A percentile compares a stretch with the other conserved stretches of the same genome.
Conservation (phyloP, 2,797 vertebrate genomes). For the Chaetodon trifasciatus region DNA sequence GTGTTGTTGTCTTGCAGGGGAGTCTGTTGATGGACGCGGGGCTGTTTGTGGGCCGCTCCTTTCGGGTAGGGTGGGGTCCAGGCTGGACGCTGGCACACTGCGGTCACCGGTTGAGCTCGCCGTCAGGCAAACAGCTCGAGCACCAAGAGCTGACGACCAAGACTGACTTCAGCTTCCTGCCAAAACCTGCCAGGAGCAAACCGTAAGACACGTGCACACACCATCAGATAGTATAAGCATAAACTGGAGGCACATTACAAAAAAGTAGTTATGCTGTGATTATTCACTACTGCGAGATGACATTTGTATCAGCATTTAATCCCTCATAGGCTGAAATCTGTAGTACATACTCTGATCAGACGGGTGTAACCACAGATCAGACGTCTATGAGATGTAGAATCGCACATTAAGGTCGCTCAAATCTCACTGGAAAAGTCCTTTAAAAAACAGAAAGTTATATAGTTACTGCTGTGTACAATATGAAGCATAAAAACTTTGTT, state of each 20-base stretch:
- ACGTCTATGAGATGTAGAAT: too few relatives aligned
- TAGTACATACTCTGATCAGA: too few relatives aligned
- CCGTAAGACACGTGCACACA: slow-evolving; percentile 83
- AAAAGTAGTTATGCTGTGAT: background rate
- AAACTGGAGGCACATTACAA: background rate
- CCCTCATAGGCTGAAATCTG: too few relatives aligned
- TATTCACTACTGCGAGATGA: background rate
- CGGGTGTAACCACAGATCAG: too few relatives aligned
- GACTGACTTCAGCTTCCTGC: slow-evolving; percentile 88
- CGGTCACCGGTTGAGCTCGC: slow-evolving; percentile 80
- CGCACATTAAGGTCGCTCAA: too few relatives aligned
- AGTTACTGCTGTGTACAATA: too few relatives aligned
- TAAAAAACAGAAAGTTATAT: too few relatives aligned
- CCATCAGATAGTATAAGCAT: background rate
- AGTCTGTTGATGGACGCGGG: slow-evolving; percentile 92
- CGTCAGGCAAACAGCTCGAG: slow-evolving; percentile 42
- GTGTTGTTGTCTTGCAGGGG: slow-evolving; percentile 73
- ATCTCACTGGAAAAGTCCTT: too few relatives aligned
- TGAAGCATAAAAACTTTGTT: background rate
- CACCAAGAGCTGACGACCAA: slow-evolving; percentile 51
- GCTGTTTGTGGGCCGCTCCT: slow-evolving; percentile 92
- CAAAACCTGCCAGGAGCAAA: slow-evolving; percentile 86
- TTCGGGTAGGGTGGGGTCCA: slow-evolving; percentile 95
- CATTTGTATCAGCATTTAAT: background rate
- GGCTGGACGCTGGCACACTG: slow-evolving; percentile 91